Base-by-base conservation (phyloP, 2,888 invertebrate genomes). In the Odontomyia ornata region DNA sequence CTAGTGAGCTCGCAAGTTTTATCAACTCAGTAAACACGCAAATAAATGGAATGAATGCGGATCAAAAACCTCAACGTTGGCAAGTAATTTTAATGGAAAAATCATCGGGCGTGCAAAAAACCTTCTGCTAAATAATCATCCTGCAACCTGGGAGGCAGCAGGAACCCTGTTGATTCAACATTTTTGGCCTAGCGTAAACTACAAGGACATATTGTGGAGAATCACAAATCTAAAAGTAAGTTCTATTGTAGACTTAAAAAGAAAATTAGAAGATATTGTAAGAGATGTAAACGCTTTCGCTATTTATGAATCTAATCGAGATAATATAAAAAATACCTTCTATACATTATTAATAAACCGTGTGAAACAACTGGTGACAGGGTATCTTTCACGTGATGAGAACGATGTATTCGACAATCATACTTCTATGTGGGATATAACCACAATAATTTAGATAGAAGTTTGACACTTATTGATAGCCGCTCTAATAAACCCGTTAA, bases 341-440 rank as follows among this genome's bases (percentile, higher is more conserved):
- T 67, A 67, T 18, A 15, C 21, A 4, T 27, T 67, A 1, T 67
- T 43, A 67, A 21, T 67, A 13, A 67, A 67, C 21, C n/a, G 43
- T 9, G 46, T 67, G 4, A 67, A 67, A 67, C 43, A 67, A 67
- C 21, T 67, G n/a, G 67, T 67, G 21, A 0, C 67, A 43, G 67
- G 67, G 1, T 43, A 67, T 46, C 64, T 64, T 30, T 28, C 64
- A 30, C 28, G 27, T 15, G 64, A 64, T 64, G 18, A 15, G 15
- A 27, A 30, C 5, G 64, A 64, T 28, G 30, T 64, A n/a, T 64
- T 30, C 30, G 64, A 64, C 13, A 7, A 15, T 25, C 28, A 64
- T 30, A 15, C 64, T 15, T 28, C 5, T 64, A 64, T 64, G 64
- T 64, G 64, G 30, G 64, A 11, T 64, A 28, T 64, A 28, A 64